Evolutionary conservation across 2,113 vertebrate species (phyloP).

Genomic region (Mormyrus lacerda): DNA sequence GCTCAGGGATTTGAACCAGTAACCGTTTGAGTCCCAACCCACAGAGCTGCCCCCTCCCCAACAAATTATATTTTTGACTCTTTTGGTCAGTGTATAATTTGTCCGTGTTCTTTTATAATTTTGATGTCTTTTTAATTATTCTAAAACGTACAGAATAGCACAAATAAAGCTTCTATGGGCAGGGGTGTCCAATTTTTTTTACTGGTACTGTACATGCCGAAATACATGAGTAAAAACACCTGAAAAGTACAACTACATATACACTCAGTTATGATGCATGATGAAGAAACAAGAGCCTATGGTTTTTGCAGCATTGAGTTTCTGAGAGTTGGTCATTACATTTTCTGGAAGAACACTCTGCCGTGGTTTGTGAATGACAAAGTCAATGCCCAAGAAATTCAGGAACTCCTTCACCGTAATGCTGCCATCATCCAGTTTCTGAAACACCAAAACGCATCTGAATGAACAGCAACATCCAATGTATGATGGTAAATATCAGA

Average conservation of each 20-base stretch:
- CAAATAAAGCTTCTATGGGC: neutral
- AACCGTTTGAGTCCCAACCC: neutral
- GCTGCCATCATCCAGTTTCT: conserved; percentile 77
- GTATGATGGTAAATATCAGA: neutral
- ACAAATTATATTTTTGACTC: neutral
- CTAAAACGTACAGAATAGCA: neutral
- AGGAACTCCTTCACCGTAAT: conserved; percentile 83
- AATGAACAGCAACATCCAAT: neutral
- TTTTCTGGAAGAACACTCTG: conserved; percentile 71
- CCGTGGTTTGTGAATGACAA: conserved; percentile 79
- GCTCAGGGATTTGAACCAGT: neutral
- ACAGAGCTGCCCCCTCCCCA: neutral
- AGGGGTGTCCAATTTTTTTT: neutral
- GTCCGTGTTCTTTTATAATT: neutral
- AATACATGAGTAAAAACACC: neutral
- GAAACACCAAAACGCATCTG: conserved; percentile 18
- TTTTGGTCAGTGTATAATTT: neutral
- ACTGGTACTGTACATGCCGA: neutral
- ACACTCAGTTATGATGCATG: neutral
- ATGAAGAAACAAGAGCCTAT: neutral
- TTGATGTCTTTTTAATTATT: neutral
- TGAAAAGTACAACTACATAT: neutral
- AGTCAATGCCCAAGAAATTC: conserved; percentile 75
- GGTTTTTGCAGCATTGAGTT: neutral
- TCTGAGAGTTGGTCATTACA: conserved; percentile 48